Conservation (phyloP, 2,113 vertebrate species). For the Chlamydotis undulata region DNA sequence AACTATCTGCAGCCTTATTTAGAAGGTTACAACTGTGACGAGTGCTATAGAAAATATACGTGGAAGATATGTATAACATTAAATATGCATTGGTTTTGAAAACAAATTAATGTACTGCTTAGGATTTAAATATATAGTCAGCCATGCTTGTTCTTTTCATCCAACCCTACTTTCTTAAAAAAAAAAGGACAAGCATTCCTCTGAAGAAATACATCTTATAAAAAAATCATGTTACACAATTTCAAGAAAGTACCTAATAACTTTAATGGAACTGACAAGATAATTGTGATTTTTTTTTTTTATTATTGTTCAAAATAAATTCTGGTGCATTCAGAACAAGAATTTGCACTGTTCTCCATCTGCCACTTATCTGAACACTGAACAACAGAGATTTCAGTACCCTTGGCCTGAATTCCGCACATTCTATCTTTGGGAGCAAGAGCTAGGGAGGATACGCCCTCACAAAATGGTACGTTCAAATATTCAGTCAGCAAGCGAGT, state of each 20-base stretch:
- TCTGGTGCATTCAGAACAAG: not conserved
- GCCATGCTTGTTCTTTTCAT: not conserved
- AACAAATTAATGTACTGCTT: not conserved
- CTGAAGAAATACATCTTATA: not conserved
- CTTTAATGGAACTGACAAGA: not conserved
- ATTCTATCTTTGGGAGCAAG: conserved; percentile 64
- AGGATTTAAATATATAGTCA: not conserved
- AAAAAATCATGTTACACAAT: not conserved
- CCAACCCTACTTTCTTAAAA: not conserved
- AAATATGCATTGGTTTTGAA: not conserved
- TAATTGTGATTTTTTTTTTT: not conserved
- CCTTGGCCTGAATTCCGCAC: conserved; percentile 56
- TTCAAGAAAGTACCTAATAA: not conserved
- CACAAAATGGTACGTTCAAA: conserved; percentile 44
- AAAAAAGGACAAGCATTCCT: not conserved
- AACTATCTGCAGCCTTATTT: not conserved
- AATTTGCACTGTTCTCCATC: conserved; percentile 39
- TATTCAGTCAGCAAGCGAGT: not conserved
- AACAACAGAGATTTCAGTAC: conserved; percentile 3
- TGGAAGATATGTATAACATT: not conserved
- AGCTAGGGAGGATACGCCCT: conserved; percentile 53
- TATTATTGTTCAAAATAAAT: conserved; percentile 13
- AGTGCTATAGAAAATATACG: not conserved
- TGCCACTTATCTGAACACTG: conserved; percentile 25
- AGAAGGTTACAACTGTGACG: not conserved